phyloP scores from a whole-genome alignment of 2,888 invertebrate species.

The Spilarctia lutea region DNA sequence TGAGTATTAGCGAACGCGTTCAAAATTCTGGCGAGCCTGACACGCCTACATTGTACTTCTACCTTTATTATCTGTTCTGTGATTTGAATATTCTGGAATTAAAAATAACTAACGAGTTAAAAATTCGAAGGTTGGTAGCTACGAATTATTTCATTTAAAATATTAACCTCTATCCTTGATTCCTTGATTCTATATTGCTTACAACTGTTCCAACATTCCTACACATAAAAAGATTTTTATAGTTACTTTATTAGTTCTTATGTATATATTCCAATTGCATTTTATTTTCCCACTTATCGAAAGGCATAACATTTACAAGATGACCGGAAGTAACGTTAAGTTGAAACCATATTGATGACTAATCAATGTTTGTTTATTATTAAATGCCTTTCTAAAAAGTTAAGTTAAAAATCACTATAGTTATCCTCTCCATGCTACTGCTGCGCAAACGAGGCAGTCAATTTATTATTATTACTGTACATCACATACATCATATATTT shows the following conservation, averaged over 20 bases:
- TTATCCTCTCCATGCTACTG: too few species aligned
- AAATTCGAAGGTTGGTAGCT: background rate
- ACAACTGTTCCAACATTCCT: background rate
- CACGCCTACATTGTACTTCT: too few species aligned
- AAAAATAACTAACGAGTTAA: too few species aligned
- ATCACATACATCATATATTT: too few species aligned
- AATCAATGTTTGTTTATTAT: background rate
- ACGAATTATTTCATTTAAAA: background rate
- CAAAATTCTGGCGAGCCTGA: too few species aligned
- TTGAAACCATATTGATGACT: background rate
- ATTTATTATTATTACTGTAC: too few species aligned
- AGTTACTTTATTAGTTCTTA: background rate
- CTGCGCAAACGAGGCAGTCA: too few species aligned
- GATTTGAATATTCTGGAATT: too few species aligned
- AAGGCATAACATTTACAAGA: background rate
- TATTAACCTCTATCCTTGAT: background rate
- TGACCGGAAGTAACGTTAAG: background rate
- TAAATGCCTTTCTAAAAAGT: background rate
- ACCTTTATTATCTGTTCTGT: too few species aligned
- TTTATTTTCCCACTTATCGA: background rate
- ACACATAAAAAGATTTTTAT: background rate
- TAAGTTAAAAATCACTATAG: background rate
- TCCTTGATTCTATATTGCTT: background rate
- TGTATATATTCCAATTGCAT: background rate
- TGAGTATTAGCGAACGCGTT: too few species aligned